Evolutionary conservation across 2,113 vertebrate species (phyloP).

Genomic region (Rhipidura dahli): DNA sequence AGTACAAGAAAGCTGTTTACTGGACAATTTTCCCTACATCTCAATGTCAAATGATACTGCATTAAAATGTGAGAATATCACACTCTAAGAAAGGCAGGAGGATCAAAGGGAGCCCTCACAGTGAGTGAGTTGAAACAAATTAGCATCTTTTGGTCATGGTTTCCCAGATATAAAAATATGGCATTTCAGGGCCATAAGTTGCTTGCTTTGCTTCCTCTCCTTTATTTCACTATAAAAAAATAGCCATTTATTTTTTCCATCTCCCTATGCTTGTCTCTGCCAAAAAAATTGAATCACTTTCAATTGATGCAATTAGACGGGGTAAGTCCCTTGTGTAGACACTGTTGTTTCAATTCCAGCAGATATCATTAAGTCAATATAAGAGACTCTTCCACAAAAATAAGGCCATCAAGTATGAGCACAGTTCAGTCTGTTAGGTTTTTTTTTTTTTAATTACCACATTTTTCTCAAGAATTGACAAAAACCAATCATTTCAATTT

Average conservation of each 20-base stretch:
- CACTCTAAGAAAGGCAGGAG: not conserved
- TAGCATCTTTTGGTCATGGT: slow-evolving; percentile 58
- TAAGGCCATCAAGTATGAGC: not conserved
- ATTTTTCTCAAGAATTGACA: not conserved
- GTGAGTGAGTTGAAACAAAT: slow-evolving; percentile 6
- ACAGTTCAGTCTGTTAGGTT: not conserved
- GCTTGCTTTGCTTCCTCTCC: slow-evolving; percentile 10
- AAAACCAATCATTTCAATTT: not conserved
- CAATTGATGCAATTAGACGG: slow-evolving; percentile 40
- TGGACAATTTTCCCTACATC: not conserved
- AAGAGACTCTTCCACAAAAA: slow-evolving; percentile 14
- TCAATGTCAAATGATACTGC: not conserved
- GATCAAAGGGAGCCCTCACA: slow-evolving; percentile 21
- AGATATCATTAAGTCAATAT: slow-evolving; percentile 44
- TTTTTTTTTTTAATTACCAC: not conserved
- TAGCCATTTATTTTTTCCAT: not conserved
- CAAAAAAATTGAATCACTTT: slow-evolving; percentile 44
- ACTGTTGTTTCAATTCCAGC: slow-evolving; percentile 41
- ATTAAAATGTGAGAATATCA: slow-evolving; percentile 10
- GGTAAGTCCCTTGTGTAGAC: slow-evolving; percentile 28
- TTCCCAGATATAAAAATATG: slow-evolving; percentile 48
- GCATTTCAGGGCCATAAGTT: slow-evolving; percentile 16
- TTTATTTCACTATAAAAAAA: slow-evolving; percentile 3
- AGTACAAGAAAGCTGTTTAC: slow-evolving; percentile 15
- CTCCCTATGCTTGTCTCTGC: slow-evolving; percentile 2